Conservation (phyloP, 1,140 invertebrate species). For the Neuroterus valhalla region DNA sequence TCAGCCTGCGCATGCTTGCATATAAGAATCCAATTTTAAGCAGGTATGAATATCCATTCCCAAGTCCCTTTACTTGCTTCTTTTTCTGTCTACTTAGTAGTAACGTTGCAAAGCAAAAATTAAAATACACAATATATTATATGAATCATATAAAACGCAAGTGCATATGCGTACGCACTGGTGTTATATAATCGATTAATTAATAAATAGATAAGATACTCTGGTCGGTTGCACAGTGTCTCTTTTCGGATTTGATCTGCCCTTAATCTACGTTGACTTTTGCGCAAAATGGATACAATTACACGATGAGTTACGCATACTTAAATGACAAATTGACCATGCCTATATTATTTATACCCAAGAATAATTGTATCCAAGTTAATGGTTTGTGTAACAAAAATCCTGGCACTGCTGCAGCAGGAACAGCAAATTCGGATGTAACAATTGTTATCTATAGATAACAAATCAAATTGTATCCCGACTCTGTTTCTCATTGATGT, state of each 20-base stretch:
- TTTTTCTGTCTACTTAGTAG: slow-evolving; percentile 11
- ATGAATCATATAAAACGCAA: slow-evolving; percentile 25
- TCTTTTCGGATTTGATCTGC: not conserved
- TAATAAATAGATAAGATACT: slow-evolving; percentile 29
- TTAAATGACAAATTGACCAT: too few relatives aligned
- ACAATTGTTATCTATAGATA: not conserved
- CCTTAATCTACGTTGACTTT: not conserved
- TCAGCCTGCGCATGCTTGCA: slow-evolving; percentile 37
- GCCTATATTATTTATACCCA: too few relatives aligned
- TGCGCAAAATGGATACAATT: not conserved
- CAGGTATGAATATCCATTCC: not conserved
- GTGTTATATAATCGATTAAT: not conserved
- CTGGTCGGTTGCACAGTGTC: slow-evolving; percentile 25
- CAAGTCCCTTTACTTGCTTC: slow-evolving; percentile 14
- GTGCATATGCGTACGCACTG: slow-evolving; percentile 31
- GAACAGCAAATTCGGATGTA: not conserved
- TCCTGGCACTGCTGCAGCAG: not conserved
- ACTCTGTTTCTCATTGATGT: not conserved
- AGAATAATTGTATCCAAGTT: not conserved
- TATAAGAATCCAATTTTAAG: not conserved
- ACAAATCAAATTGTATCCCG: not conserved
- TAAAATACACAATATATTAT: slow-evolving; percentile 33
- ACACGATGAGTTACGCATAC: not conserved
- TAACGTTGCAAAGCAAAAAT: slow-evolving; percentile 12
- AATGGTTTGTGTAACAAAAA: not conserved